Base-by-base conservation (phyloP, 2,797 vertebrate genomes). In the Avahi laniger region DNA sequence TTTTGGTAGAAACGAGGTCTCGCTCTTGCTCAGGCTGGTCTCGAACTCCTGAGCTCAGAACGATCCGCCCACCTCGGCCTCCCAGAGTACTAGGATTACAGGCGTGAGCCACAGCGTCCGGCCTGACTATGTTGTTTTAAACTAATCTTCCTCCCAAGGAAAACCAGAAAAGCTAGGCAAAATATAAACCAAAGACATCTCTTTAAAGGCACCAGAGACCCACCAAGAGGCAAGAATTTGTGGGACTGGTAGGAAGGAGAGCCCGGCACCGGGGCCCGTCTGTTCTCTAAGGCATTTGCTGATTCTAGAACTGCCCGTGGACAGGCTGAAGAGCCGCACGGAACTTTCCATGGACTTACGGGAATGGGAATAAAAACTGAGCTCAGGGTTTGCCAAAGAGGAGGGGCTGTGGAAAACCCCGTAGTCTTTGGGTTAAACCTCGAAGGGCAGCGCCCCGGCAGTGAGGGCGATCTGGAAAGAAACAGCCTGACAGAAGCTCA, bases 251-350 rank as follows among this genome's bases (percentile, higher is more conserved):
- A 7, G 24, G 0, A 38, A 24, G 15, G 12, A 10, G 2, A 43
- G 0, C 20, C 72, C 0, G 6, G 18, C 2, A 1, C 6, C 8
- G 0, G 14, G 52, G 57, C 22, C 9, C 2, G 0, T 30, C 63
- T 52, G 22, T 35, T 28, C 22, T 43, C 50, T 1, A 18, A 52
- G 87, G n/a, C 10, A 4, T 28, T 59, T 52, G 57, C 22, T 28
- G 57, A 57, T 10, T 65, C 20, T 12, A 12, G 43, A 13, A 30
- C 2, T 41, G 20, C 54, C 54, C 6, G 1, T 26, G 18, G 20
- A 38, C 10, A 13, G 38, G 54, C 72, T 6, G 10, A 12, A 22
- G 30, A 15, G 24, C 50, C 6, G 5, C 17, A 3, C 2, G 2
- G 14, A 22, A 13, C 86, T 38, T 61, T 72, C 11, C 7, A 33